Percentiles rank a stretch among this genome's conserved stretches.
phyloP scores from a whole-genome alignment of 2,888 invertebrate species.

The Limnephilus auricula region DNA sequence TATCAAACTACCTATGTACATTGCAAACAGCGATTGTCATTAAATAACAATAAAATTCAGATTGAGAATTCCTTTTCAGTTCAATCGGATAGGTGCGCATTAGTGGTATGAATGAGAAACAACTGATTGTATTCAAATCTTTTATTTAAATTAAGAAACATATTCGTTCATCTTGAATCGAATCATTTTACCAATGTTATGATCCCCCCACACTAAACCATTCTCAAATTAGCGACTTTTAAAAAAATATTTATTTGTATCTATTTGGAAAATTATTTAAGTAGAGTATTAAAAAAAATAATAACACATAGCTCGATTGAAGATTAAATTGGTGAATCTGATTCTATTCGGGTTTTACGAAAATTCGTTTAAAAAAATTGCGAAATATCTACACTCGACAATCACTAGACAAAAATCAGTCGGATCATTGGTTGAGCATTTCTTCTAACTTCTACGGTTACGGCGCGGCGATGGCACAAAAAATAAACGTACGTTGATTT shows the following conservation, averaged over 20 bases:
- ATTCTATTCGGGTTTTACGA: too few species aligned
- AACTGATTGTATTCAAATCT: neutral
- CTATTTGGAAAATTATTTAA: neutral
- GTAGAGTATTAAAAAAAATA: too few species aligned
- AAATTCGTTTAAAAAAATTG: too few species aligned
- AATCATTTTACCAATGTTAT: neutral
- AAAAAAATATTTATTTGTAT: neutral
- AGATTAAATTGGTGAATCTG: too few species aligned
- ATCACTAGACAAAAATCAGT: neutral
- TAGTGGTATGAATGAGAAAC: neutral
- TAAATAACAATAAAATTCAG: slow-evolving; percentile 15
- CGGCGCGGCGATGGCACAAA: too few species aligned
- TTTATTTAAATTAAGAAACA: neutral
- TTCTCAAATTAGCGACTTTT: neutral
- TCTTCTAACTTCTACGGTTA: too few species aligned
- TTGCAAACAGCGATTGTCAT: slow-evolving; percentile 11
- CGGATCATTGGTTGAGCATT: neutral
- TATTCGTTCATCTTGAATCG: neutral
- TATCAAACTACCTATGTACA: slow-evolving; percentile 14
- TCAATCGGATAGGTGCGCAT: neutral
- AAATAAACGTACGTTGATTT: too few species aligned
- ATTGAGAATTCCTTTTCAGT: neutral
- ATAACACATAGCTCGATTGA: too few species aligned
- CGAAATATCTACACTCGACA: neutral
- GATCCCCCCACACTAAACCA: neutral